A percentile compares a stretch with the other conserved stretches of the same genome.
phyloP scores from a whole-genome alignment of 2,113 vertebrate genomes.

The Campylomormyrus tamandua region DNA sequence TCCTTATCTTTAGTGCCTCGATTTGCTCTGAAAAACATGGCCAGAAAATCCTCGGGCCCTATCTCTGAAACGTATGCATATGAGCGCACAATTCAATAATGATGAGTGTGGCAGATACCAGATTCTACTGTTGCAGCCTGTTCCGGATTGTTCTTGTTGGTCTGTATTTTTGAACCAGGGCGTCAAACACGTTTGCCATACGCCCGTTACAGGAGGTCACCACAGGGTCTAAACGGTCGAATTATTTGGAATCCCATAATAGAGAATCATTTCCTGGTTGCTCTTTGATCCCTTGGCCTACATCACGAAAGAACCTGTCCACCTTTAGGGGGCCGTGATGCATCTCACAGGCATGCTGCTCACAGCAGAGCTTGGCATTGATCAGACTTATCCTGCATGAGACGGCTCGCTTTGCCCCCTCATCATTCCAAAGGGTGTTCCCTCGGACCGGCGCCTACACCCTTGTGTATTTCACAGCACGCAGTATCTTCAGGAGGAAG shows the following conservation, averaged over 20 bases:
- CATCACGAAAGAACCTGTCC: background rate
- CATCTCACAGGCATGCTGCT: background rate
- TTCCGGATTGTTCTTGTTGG: background rate
- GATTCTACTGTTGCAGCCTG: background rate
- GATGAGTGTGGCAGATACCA: background rate
- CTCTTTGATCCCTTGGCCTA: background rate
- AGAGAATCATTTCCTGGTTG: background rate
- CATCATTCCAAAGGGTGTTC: background rate
- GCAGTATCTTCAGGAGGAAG: background rate
- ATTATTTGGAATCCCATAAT: background rate
- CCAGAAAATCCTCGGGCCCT: background rate
- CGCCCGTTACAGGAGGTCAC: background rate
- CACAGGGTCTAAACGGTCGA: background rate
- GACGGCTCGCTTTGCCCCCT: background rate
- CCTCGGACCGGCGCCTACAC: background rate
- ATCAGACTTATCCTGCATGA: background rate
- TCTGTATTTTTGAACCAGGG: background rate
- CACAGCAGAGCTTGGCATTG: background rate
- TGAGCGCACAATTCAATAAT: background rate
- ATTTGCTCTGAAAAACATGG: background rate
- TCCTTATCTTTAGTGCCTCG: background rate
- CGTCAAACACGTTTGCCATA: background rate
- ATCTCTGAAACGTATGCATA: background rate
- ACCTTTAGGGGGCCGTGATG: background rate
- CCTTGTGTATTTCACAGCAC: background rate